Base-by-base conservation (phyloP, 2,888 invertebrate species). In the Diaperis boleti region DNA sequence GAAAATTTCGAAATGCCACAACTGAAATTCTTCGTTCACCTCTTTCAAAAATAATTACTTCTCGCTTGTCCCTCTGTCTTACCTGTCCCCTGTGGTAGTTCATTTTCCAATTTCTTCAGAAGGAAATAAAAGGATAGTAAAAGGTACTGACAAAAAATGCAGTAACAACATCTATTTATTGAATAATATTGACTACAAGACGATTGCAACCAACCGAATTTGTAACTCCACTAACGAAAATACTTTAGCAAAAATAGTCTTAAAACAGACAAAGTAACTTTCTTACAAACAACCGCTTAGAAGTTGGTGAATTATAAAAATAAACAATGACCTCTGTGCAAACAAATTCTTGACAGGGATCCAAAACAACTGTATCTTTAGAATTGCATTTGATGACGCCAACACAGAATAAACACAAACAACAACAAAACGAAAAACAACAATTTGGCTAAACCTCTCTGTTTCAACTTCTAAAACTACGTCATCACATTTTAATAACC, bases 121-220 rank as follows among this genome's bases (percentile, higher is more conserved):
- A 61, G 50, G 14, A 11, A n/a, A n/a, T n/a, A n/a, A 13, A 44
- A 10, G 44, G 20, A 17, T 33, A 13, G 13, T 2, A 37, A 52
- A 2, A n/a, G n/a, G n/a, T n/a, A 35, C 4, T 50, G 14, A n/a
- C n/a, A 7, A 47, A 50, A 14, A 13, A 11, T 59, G 65, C 64
- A 62, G 59, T 65, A 63, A 66, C 63, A 64, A 61, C 65, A 68
- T 67, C 66, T 65, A 69, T 69, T 69, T 69, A 69, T 68, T 69
- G 63, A 67, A 62, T 67, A 66, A 68, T 68, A 69, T 69, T 65
- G 67, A 69, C 68, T 69, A 69, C 67, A 68, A 37, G 59, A 59
- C 65, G 62, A 59, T 61, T 61, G 52, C 41, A 41, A 18, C 17
- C 39, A 55, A 64, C 60, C 59, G 64, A 55, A 45, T 42, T 14